Evolutionary conservation across 2,113 vertebrate species (phyloP).

Genomic region (Electrona antarctica): DNA sequence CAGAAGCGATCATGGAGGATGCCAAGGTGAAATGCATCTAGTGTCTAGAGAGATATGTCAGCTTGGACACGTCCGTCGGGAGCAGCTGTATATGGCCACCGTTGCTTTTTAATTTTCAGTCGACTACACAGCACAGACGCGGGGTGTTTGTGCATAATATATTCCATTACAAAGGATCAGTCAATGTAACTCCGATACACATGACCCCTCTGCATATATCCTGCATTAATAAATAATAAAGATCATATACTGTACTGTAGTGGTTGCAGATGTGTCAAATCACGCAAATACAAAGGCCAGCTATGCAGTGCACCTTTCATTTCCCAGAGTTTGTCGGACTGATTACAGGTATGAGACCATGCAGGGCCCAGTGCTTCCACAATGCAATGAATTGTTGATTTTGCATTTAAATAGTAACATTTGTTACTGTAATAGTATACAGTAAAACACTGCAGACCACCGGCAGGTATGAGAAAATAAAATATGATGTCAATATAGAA

Average conservation of each 20-base stretch:
- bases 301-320: background rate
- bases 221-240: background rate
- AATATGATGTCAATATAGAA: background rate
- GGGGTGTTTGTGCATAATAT: background rate
- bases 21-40: slow-evolving; percentile 75
- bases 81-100: slow-evolving; percentile 16
- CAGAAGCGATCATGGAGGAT: slow-evolving; percentile 68
- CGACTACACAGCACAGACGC: no score
- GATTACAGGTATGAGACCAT: background rate
- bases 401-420: background rate
- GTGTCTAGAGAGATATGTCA: slow-evolving; percentile 65
- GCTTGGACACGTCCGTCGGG: slow-evolving; percentile 50
- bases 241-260: background rate
- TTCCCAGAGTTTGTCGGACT: no score
- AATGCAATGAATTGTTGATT: background rate
- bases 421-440: background rate
- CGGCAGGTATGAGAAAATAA: background rate
- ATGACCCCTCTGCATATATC: background rate
- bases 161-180: background rate
- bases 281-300: background rate
- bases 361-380: background rate
- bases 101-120: slow-evolving; percentile 14
- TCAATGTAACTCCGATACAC: background rate
- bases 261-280: background rate
- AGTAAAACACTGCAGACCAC: background rate